These are phyloP conservation scores for Drosophila kurseongensis DNA, from an alignment of 1,140 invertebrate species.

Conservation along the genomic window DNA sequence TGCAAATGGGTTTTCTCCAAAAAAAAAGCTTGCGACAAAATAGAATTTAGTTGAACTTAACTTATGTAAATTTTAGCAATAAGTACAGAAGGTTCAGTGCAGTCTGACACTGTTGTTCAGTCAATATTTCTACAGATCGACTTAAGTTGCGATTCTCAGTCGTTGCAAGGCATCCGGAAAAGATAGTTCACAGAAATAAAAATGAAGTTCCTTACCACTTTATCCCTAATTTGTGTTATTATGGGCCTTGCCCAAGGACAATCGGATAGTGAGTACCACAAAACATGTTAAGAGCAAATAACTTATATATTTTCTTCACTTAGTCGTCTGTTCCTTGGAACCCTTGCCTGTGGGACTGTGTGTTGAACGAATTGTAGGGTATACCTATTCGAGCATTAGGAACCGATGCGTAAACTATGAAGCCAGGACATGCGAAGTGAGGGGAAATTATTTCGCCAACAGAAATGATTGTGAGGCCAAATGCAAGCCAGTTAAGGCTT, in stretches of 20 bases:
- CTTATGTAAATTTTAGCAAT: constrained; percentile 9
- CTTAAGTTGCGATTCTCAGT: background rate
- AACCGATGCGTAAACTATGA: background rate
- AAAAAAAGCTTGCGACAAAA: background rate
- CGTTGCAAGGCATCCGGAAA: background rate
- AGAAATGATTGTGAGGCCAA: background rate
- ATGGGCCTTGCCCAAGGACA: background rate
- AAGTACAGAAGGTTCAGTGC: background rate
- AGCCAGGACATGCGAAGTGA: background rate
- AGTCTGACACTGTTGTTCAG: background rate
- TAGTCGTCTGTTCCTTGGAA: background rate
- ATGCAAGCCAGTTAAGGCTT: background rate
- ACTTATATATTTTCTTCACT: too few species aligned
- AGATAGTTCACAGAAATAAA: background rate
- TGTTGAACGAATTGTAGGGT: background rate
- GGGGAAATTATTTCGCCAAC: background rate
- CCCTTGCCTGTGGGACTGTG: background rate
- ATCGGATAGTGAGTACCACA: background rate
- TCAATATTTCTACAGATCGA: background rate
- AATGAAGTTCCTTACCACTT: background rate
- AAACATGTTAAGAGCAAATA: background rate
- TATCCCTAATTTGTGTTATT: background rate
- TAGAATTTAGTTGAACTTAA: background rate
- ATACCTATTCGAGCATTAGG: background rate
- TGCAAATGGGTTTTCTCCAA: background rate